A percentile compares a stretch with the other conserved stretches of the same genome.
These are phyloP conservation scores for Synanthedon andrenaeformis DNA, from an alignment of 2,888 invertebrate genomes.

Conservation along the genomic window DNA sequence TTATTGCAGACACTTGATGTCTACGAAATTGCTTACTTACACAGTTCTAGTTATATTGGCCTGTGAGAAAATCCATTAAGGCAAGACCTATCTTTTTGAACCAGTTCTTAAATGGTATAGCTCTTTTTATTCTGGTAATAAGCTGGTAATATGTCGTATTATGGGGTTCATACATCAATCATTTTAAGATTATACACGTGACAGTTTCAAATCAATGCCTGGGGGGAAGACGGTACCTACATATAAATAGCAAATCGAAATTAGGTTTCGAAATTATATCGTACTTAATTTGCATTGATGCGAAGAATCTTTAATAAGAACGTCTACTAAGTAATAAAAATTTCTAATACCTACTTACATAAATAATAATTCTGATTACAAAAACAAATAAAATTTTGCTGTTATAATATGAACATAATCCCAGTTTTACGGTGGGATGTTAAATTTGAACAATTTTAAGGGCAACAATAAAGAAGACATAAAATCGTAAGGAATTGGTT, in stretches of 20 bases:
- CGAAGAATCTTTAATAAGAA: no score
- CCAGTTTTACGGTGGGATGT: conserved; percentile 1
- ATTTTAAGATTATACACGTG: conserved; percentile 14
- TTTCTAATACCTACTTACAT: neutral
- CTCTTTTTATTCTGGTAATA: neutral
- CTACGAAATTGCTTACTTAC: neutral
- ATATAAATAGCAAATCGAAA: neutral
- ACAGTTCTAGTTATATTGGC: neutral
- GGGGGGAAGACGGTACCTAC: neutral
- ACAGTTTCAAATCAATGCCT: conserved; percentile 13
- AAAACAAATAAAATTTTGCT: conserved; percentile 1
- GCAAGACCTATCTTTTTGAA: neutral
- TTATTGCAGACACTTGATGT: conserved; percentile 9
- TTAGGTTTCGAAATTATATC: no score
- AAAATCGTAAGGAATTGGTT: conserved; percentile 1
- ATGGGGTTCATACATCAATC: conserved; percentile 11
- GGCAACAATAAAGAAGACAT: conserved; percentile 4
- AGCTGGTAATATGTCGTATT: neutral
- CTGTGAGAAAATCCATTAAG: neutral
- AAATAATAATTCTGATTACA: neutral
- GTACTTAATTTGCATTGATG: no score
- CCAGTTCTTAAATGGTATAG: neutral
- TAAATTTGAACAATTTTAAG: conserved; percentile 4
- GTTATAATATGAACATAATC: conserved; percentile 5
- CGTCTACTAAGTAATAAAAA: neutral